Conservation (phyloP, 2,797 vertebrate genomes). For the Paedocypris micromegethes region DNA sequence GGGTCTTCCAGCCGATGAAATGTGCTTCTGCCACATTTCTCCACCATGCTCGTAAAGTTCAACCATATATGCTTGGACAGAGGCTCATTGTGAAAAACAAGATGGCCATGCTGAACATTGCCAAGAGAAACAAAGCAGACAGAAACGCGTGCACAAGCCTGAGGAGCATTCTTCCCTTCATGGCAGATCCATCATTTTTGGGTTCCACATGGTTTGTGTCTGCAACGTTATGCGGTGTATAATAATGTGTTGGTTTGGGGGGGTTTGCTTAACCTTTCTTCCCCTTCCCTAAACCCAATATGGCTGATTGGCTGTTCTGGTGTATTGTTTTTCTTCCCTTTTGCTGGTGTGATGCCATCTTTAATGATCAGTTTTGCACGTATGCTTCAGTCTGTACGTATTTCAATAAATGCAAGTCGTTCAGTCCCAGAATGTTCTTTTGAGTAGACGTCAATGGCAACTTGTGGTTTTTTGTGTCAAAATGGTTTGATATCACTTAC, state of each 20-base stretch:
- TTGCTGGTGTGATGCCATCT: constrained; percentile 8
- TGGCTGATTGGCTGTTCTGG: constrained; percentile 24
- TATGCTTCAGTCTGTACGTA: not conserved
- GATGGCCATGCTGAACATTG: constrained; percentile 48
- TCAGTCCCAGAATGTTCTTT: constrained; percentile 6
- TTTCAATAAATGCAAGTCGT: not conserved
- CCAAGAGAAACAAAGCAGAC: constrained; percentile 52
- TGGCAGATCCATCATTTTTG: constrained; percentile 51
- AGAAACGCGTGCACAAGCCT: constrained; percentile 46
- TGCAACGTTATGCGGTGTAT: constrained; percentile 45
- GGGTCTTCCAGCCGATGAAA: constrained; percentile 44
- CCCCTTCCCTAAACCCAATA: constrained; percentile 42
- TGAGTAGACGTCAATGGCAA: not conserved
- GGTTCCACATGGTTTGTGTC: constrained; percentile 51
- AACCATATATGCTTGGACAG: constrained; percentile 53
- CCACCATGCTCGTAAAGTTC: constrained; percentile 50
- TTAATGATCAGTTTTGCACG: not conserved
- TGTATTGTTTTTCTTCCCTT: constrained; percentile 29
- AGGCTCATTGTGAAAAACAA: constrained; percentile 54
- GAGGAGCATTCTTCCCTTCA: constrained; percentile 47
- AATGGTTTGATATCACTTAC: constrained; percentile 34
- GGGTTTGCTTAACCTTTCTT: constrained; percentile 49
- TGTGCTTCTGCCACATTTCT: constrained; percentile 53
- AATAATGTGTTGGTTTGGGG: constrained; percentile 44
- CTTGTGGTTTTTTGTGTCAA: constrained; percentile 34